Conservation (phyloP, 2,113 vertebrate species). For the Gambusia affinis region DNA sequence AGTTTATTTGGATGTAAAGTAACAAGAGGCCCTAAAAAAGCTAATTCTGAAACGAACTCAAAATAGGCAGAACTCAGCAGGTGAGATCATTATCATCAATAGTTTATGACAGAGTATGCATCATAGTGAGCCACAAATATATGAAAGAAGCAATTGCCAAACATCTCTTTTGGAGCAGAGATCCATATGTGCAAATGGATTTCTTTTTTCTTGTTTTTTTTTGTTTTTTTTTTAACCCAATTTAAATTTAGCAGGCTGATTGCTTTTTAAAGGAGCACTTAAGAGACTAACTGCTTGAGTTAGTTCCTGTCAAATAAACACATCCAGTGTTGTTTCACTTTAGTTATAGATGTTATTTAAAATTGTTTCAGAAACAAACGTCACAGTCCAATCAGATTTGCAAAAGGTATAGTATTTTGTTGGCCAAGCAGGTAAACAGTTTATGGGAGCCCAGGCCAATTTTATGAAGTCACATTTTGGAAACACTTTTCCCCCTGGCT, state of each 20-base stretch:
- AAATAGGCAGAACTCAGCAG: too few species aligned
- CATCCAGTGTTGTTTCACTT: background rate
- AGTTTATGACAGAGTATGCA: background rate
- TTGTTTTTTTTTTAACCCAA: background rate
- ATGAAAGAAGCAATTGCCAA: background rate
- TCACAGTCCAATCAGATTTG: background rate
- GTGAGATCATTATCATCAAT: too few species aligned
- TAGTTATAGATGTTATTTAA: background rate
- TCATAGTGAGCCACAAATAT: background rate
- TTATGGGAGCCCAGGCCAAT: background rate
- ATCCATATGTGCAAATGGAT: background rate
- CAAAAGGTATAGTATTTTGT: background rate
- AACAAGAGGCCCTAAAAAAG: too few species aligned
- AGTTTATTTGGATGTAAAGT: too few species aligned
- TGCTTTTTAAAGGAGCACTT: background rate
- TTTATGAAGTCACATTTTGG: conserved; percentile 37
- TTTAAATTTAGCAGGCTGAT: background rate
- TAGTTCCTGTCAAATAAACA: too few species aligned
- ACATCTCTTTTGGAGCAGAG: background rate
- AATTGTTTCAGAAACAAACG: background rate
- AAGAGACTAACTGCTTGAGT: background rate
- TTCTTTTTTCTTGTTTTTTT: background rate
- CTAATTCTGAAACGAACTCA: too few species aligned
- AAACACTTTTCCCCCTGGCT: conserved; percentile 31
- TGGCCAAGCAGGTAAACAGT: background rate